Base-by-base conservation (phyloP, 2,797 vertebrate genomes). In the Argyrosomus regius region DNA sequence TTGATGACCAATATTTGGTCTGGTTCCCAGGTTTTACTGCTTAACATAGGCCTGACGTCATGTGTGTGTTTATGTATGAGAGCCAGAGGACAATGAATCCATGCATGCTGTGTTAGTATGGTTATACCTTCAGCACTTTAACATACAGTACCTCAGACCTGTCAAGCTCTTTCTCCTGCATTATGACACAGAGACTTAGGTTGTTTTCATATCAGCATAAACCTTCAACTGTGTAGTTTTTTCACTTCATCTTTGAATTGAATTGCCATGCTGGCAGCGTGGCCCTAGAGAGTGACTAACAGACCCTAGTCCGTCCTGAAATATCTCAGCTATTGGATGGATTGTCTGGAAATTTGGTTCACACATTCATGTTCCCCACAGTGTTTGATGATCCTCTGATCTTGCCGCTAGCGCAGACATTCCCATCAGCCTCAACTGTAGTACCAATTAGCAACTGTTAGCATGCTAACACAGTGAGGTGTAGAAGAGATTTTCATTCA, bases 1-100 rank as follows among this genome's bases (percentile, higher is more conserved):
- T 85, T 91, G 82, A 88, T 91, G 85, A 86, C 66, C 72, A 85
- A 86, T 90, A 78, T 84, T 79, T 81, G 81, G 72, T 82, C 9
- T 5, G n/a, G 9, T 35, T 78, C 82, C 81, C 77, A 35, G 72
- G 72, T 64, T 77, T 78, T 69, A 65, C 48, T 78, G 81, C 71
- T 35, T 77, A 63, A 67, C 31, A 26, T 67, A 28, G 50, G 71
- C 18, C 64, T 72, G 17, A 48, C 1, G 13, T 39, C 45, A 22
- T 70, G 41, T 75, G 56, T 75, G 50, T 67, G 43, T 69, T 41
- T 52, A 5, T 62, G 56, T 61, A 48, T 49, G 24, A 35, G 58
- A 9, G 73, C 63, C 26, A 72, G 46, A 73, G 22, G 43, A 63
- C 22, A 63, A 18, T 56, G 24, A 56, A 11, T 65, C 5, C 11